Base-by-base conservation (phyloP, 2,888 invertebrate genomes). In the Panzeria rudis region DNA sequence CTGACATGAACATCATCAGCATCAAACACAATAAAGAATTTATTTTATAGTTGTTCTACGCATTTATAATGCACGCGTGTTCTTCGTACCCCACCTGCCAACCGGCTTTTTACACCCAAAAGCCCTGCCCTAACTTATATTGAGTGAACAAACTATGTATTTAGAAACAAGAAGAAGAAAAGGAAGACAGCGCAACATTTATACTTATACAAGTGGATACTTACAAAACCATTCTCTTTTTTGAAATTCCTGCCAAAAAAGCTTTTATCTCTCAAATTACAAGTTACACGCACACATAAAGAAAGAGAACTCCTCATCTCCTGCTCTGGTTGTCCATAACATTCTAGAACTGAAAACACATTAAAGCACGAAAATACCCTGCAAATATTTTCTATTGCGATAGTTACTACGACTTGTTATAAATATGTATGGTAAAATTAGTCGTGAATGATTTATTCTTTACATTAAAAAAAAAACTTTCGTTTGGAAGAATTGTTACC, bases 241-340 rank as follows among this genome's bases (percentile, higher is more conserved):
- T 78, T 81, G 29, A 73, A 82, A 85, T 85, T 82, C 77, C 72
- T 84, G 81, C 84, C 84, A 85, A 85, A 82, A 82, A 82, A 78
- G 78, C 78, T 85, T 82, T 79, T 59, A 41, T 75, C 32, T 72
- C 54, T 29, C 41, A 56, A 54, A 61, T n/a, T 54, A 69, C 44
- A 75, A 66, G 29, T 38, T 54, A 35, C 29, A 50, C 44, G 52
- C 23, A 54, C 44, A 13, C 50, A 20, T 3, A 23, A 7, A 52
- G 11, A 50, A 11, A 20, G 20, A 20, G 17, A 23, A 9, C 23
- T 11, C 20, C 23, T 17, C 11, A 11, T 3, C 50, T 52, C 9
- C 54, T 29, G 8, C n/a, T 54, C 54, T 54, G 25, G 35, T 23
- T 61, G 20, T 44, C 5, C 20, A 56, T 41, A 35, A 23, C 13